Base-by-base conservation (phyloP, 1,140 invertebrate species). In the Manduca sexta region DNA sequence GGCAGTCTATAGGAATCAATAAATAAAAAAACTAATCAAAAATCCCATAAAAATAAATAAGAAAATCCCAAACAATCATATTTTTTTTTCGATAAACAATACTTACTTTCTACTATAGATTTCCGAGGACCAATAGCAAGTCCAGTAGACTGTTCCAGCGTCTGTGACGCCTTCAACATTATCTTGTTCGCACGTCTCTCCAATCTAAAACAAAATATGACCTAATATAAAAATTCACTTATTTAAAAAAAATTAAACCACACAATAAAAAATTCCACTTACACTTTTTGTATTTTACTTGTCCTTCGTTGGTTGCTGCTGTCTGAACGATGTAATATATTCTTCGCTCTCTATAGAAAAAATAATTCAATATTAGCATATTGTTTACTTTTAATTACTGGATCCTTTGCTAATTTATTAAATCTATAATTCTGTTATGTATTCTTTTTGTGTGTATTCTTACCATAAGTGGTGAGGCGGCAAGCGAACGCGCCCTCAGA, bases 151-250 rank as follows among this genome's bases (percentile, higher is more conserved):
- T 92, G 88, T 72, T 93, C 92, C 33, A 93, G 70, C 8, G 93
- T 94, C 67, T 94, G 93, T 0, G 94, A 94, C 0, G 94, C 95
- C 68, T 93, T 94, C 67, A 94, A 84, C 59, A 97, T 87, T 87
- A 96, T 93, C 76, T 94, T 93, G 49, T 94, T 94, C 0, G 95
- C 95, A 73, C 95, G 94, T 60, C 94, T 94, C 64, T 96, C 94
- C 39, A 95, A 89, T 13, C 91, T 93, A 13, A 16, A 17, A 14
- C 15, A 47, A 49, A 45, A 47, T 49, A 45, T 17, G 15, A 14
- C 26, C 1, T 26, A 26, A 26, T 21, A 21, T 3, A 21, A 26
- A 26, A 26, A 26, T 26, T n/a, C n/a, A n/a, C n/a, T n/a, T n/a
- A n/a, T n/a, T n/a, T n/a, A n/a, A n/a, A n/a, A n/a, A n/a, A 21